Conservation (phyloP, 2,888 invertebrate species). For the Trilocha varians region DNA sequence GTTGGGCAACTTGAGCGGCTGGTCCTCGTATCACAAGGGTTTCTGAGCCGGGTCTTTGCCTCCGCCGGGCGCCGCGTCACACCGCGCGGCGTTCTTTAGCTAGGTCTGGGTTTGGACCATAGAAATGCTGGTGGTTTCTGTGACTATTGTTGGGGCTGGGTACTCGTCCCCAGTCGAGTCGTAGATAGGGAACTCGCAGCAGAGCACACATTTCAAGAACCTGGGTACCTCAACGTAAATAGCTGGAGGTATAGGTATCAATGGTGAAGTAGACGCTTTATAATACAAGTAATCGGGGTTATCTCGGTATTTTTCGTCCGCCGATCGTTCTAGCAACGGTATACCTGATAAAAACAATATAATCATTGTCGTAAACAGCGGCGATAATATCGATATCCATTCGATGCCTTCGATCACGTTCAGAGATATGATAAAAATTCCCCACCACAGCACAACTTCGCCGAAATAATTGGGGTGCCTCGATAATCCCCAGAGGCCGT, state of each 20-base stretch:
- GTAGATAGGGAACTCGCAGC: constrained; percentile 92
- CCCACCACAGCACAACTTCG: constrained; percentile 95
- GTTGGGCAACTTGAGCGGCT: constrained; percentile 60
- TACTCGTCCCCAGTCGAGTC: constrained; percentile 81
- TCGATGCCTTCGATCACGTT: constrained; percentile 89
- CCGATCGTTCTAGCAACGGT: constrained; percentile 87
- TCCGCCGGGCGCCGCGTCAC: constrained; percentile 37
- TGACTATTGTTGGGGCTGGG: constrained; percentile 74
- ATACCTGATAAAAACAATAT: constrained; percentile 93
- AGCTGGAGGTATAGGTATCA: constrained; percentile 90
- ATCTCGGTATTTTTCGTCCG: constrained; percentile 91
- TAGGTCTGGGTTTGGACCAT: constrained; percentile 81
- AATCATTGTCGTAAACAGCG: constrained; percentile 89
- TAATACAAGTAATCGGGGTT: constrained; percentile 90
- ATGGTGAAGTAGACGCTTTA: constrained; percentile 89
- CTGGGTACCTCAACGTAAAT: constrained; percentile 90
- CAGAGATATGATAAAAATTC: constrained; percentile 90
- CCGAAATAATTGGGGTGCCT: constrained; percentile 97
- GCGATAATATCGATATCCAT: constrained; percentile 90
- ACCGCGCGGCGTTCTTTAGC: constrained; percentile 72
- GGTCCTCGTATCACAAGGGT: constrained; percentile 67
- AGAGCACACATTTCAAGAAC: constrained; percentile 85
- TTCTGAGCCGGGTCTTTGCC: constrained; percentile 43
- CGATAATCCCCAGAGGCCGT: constrained; percentile 90
- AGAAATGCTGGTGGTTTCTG: constrained; percentile 80